Evolutionary conservation across 2,888 invertebrate genomes (phyloP).

Genomic region (Bombyx huttoni): DNA sequence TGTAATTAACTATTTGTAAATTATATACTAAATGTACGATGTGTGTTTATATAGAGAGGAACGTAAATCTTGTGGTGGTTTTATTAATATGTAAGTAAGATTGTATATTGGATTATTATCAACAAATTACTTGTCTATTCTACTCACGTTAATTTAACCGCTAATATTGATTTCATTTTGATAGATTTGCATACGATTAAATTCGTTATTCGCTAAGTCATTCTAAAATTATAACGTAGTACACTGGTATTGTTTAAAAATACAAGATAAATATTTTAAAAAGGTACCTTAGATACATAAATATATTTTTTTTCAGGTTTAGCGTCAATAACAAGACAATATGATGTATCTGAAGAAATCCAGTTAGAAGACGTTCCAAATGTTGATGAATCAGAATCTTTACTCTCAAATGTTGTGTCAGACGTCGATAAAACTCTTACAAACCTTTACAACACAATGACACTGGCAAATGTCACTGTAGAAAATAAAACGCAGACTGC

Average conservation of each 20-base stretch:
- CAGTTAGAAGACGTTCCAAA: constrained; percentile 41
- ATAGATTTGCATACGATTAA: neutral
- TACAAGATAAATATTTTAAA: neutral
- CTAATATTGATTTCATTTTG: neutral
- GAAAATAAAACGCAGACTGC: constrained; percentile 42
- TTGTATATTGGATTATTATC: neutral
- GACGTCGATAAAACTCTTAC: constrained; percentile 62
- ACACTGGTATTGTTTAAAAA: neutral
- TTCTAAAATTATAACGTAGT: neutral
- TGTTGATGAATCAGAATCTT: constrained; percentile 58
- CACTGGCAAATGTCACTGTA: constrained; percentile 48
- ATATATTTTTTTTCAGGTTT: constrained; percentile 21
- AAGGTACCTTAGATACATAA: neutral
- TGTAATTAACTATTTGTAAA: neutral
- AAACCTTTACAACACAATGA: constrained; percentile 55
- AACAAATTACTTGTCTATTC: too few relatives aligned
- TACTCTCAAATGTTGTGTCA: constrained; percentile 55
- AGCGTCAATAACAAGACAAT: constrained; percentile 27
- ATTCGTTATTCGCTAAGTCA: neutral
- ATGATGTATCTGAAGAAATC: constrained; percentile 45
- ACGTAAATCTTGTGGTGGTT: neutral
- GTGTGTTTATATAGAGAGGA: neutral
- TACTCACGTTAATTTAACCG: neutral
- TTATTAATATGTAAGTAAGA: neutral
- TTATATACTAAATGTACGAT: neutral